Percentiles rank a stretch among this genome's conserved stretches.
Conservation (phyloP, 23 tunicate species). For the Ciona savignyi region DNA sequence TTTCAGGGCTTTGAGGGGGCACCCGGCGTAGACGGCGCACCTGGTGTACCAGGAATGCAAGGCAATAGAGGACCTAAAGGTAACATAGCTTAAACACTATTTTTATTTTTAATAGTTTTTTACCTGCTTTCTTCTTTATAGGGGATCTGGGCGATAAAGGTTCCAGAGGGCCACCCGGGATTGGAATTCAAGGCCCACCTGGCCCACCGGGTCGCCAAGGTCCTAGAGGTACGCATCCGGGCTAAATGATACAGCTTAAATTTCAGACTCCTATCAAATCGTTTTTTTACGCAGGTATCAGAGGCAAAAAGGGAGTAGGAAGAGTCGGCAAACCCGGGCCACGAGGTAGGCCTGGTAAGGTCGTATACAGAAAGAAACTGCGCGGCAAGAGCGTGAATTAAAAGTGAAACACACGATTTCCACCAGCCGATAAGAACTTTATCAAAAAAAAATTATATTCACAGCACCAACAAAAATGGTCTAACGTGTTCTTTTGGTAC, state of each 20-base stretch:
- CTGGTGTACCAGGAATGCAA: slow-evolving; percentile 45
- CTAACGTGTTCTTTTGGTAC: no score
- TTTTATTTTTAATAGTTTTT: background rate
- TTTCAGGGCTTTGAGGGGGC: slow-evolving; percentile 28
- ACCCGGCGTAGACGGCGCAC: slow-evolving; percentile 14
- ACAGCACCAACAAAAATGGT: no score
- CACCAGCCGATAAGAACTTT: no score
- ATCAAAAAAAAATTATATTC: no score
- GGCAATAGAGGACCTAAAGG: slow-evolving; percentile 19
- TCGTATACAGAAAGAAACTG: background rate
- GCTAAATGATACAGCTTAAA: background rate
- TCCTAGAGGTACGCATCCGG: background rate
- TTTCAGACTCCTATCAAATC: background rate
- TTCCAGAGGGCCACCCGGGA: slow-evolving; percentile 42
- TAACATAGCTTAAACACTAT: background rate
- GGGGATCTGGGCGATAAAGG: slow-evolving; percentile 68
- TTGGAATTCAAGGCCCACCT: slow-evolving; percentile 44
- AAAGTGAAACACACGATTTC: no score
- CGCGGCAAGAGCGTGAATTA: no score
- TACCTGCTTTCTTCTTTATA: background rate
- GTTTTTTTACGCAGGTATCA: slow-evolving; percentile 10
- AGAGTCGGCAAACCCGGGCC: slow-evolving; percentile 27
- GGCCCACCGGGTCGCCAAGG: slow-evolving; percentile 62
- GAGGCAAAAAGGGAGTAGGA: slow-evolving; percentile 40
- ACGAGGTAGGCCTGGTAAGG: slow-evolving; percentile 34